Evolutionary conservation across 2,888 invertebrate genomes (phyloP).

Genomic region (Nycteola revayana): DNA sequence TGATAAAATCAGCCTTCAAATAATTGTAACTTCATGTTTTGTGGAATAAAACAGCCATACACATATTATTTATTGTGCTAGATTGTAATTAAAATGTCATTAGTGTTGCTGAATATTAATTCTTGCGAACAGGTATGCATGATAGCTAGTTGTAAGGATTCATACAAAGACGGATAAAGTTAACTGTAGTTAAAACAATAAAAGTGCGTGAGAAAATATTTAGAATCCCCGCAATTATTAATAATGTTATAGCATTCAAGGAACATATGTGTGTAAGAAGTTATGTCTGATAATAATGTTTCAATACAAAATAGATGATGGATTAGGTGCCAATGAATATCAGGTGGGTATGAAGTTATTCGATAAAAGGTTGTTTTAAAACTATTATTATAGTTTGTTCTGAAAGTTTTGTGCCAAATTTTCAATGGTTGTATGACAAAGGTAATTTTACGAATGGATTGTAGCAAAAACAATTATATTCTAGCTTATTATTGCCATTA

Average conservation of each 20-base stretch:
- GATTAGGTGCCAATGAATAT: no score
- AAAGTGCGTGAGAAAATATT: conserved; percentile 21
- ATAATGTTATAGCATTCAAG: conserved; percentile 5
- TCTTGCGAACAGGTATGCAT: conserved; percentile 13
- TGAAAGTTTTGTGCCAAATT: no score
- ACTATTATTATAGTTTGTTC: no score
- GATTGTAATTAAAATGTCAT: conserved; percentile 18
- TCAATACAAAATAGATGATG: no score
- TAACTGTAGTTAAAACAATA: conserved; percentile 14
- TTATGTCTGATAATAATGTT: no score
- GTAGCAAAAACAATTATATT: no score
- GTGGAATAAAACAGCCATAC: conserved; percentile 13
- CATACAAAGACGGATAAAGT: conserved; percentile 1
- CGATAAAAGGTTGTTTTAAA: no score
- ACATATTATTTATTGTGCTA: conserved; percentile 19
- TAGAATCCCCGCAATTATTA: conserved; percentile 6
- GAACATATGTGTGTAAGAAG: no score
- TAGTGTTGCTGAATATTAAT: conserved; percentile 14
- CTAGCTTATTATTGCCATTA: no score
- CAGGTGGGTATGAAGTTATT: no score
- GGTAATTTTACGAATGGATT: no score
- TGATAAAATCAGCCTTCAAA: conserved; percentile 30
- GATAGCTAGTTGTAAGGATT: conserved; percentile 10
- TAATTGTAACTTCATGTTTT: conserved; percentile 14
- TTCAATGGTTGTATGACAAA: no score